Percentiles rank a stretch among this genome's conserved stretches.
Conservation (phyloP, 2,888 invertebrate genomes). For the Ditylenchus weischeri region DNA sequence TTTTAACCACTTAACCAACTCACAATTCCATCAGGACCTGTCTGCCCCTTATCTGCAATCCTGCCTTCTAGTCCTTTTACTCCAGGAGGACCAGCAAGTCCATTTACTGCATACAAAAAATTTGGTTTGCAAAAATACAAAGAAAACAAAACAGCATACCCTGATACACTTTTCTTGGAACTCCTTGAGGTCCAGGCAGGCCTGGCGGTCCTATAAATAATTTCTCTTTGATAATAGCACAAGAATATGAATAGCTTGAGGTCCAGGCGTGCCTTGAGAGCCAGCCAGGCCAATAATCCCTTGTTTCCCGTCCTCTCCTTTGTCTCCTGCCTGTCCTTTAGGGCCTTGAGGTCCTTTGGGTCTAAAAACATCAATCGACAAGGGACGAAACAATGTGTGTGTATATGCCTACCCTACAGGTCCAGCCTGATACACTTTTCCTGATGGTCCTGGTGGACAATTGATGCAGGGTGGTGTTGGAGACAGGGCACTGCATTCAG, state of each 20-base stretch:
- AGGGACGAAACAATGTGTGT: too few species aligned
- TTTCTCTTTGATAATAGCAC: too few species aligned
- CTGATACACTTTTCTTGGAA: not conserved
- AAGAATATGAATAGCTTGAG: not conserved
- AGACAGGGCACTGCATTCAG: constrained; percentile 22
- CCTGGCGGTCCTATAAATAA: constrained; percentile 16
- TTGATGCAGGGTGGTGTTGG: constrained; percentile 49
- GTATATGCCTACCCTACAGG: constrained; percentile 12
- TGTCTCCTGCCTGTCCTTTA: constrained; percentile 40
- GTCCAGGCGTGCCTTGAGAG: constrained; percentile 26
- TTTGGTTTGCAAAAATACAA: not conserved
- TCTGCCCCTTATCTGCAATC: not conserved
- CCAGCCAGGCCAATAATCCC: constrained; percentile 32
- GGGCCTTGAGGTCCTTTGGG: constrained; percentile 27
- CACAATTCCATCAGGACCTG: constrained; percentile 15
- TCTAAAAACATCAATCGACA: not conserved
- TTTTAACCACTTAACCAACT: not conserved
- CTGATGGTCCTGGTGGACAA: constrained; percentile 53
- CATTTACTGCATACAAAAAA: constrained; percentile 14
- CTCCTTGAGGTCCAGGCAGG: constrained; percentile 23
- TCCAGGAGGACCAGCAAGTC: constrained; percentile 14
- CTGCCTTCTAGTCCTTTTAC: constrained; percentile 14
- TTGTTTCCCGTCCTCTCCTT: constrained; percentile 36
- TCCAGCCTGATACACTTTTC: constrained; percentile 47
- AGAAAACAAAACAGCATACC: too few species aligned